Base-by-base conservation (phyloP, 2,797 vertebrate species). In the Pelobates cultripes region DNA sequence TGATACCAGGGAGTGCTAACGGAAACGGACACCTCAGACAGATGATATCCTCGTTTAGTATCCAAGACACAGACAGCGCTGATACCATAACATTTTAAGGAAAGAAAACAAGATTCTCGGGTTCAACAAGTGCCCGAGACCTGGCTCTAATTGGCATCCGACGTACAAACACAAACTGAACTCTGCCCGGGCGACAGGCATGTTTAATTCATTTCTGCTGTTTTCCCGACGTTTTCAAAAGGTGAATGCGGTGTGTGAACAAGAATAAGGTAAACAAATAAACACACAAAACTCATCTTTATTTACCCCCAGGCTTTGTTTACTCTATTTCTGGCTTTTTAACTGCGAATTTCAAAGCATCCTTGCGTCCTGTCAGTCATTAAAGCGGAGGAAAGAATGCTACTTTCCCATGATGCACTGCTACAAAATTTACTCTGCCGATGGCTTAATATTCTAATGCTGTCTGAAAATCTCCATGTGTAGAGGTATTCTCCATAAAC, bases 181-280 rank as follows among this genome's bases (percentile, higher is more conserved):
- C 44, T 70, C 3, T 17, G 43, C 41, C 70, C 64, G 3, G 57
- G 14, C 45, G 51, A 4, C 10, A 2, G 15, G 5, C 7, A 82
- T 72, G 70, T 78, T 72, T 82, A 67, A 82, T 82, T 73, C 70
- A 78, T 83, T 9, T 3, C 7, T 44, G 13, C 10, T 40, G 60
- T 61, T 55, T 40, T 17, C n/a, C 9, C 44, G 41, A 53, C 70
- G 53, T 81, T 75, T 75, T n/a, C 75, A 14, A 66, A 51, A 80
- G 70, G 69, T 77, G 69, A 69, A 9, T 14, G 60, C 13, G 51
- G 61, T 6, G 75, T 76, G 69, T 82, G 75, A 64, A 55, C 67
- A 44, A 40, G 64, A 70, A 83, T 70, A 75, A 78, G 70, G 57
- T 63, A 7, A 60, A 60, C 76, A 78, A 83, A 83, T 83, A 83